A percentile compares a stretch with the other conserved stretches of the same genome.
These are phyloP conservation scores for Lerista edwardsae DNA, from an alignment of 2,797 vertebrate species.

Conservation along the genomic window DNA sequence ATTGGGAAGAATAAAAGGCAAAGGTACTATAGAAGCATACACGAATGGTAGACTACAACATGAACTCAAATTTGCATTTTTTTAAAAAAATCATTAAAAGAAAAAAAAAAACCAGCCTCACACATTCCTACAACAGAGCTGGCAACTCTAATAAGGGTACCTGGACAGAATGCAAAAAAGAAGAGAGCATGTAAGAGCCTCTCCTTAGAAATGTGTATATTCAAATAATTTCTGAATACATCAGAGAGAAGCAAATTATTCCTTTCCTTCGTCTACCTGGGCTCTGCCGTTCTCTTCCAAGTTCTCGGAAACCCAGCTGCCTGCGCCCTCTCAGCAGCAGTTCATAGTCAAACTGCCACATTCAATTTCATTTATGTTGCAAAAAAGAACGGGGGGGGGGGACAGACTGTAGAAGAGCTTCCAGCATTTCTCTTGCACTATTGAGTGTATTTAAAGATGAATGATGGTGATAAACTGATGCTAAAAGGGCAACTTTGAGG, in stretches of 20 bases:
- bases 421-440: slow-evolving; percentile 29
- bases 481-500: slow-evolving; percentile 17
- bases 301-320: not conserved
- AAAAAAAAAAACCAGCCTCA: slow-evolving; percentile 51
- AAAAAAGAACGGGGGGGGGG: not conserved
- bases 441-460: slow-evolving; percentile 27
- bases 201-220: not conserved
- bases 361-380: slow-evolving; percentile 22
- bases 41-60: slow-evolving; percentile 64
- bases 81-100: slow-evolving; percentile 31
- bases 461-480: not conserved
- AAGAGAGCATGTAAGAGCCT: slow-evolving; percentile 18
- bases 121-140: slow-evolving; percentile 50
- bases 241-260: slow-evolving; percentile 29
- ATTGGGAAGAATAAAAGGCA: slow-evolving; percentile 61
- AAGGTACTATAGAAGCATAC: slow-evolving; percentile 64
- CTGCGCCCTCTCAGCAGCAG: not conserved
- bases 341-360: slow-evolving; percentile 8
- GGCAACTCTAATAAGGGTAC: not conserved
- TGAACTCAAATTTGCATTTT: slow-evolving; percentile 54
- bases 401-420: not conserved
- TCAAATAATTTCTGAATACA: slow-evolving; percentile 31
- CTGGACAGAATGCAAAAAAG: slow-evolving; percentile 41
- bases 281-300: not conserved
- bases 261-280: slow-evolving; percentile 7